phyloP scores from a whole-genome alignment of 2,113 vertebrate species.

The Lepidiolamprologus cunningtoni region DNA sequence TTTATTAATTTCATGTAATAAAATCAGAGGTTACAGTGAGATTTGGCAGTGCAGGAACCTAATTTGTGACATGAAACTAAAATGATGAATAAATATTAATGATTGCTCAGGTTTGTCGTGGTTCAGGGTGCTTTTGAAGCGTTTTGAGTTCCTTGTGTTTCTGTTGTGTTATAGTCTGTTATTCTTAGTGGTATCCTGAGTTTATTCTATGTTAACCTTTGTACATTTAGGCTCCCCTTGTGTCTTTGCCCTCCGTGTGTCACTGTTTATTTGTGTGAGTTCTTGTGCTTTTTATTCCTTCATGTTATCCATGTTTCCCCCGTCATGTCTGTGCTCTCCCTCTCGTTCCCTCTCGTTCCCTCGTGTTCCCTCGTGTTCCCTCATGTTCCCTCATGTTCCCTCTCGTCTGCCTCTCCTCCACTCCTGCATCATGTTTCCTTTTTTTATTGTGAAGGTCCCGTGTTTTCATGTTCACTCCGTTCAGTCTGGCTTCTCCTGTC shows the following conservation, averaged over 20 bases:
- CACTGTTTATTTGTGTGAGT: background rate
- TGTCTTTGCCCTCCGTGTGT: background rate
- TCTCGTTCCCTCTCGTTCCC: fast-evolving
- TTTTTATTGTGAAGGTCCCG: background rate
- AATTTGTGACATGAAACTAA: fast-evolving
- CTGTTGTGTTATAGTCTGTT: fast-evolving
- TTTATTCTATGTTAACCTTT: background rate
- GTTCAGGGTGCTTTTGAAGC: fast-evolving
- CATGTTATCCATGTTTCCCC: background rate
- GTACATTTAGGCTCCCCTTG: background rate
- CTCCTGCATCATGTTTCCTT: background rate
- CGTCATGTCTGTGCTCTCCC: background rate
- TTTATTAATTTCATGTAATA: background rate
- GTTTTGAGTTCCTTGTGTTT: background rate
- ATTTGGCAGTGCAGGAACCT: background rate
- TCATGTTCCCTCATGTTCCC: fast-evolving
- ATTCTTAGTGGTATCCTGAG: background rate
- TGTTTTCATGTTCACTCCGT: background rate
- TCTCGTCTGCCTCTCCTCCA: background rate
- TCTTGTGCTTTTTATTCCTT: background rate
- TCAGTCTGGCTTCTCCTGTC: background rate
- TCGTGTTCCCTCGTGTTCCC: fast-evolving
- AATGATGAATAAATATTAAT: background rate
- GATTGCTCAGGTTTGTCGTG: background rate
- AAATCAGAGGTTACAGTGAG: background rate